phyloP scores from a whole-genome alignment of 2,888 invertebrate genomes.

The Dynastes grantii region DNA sequence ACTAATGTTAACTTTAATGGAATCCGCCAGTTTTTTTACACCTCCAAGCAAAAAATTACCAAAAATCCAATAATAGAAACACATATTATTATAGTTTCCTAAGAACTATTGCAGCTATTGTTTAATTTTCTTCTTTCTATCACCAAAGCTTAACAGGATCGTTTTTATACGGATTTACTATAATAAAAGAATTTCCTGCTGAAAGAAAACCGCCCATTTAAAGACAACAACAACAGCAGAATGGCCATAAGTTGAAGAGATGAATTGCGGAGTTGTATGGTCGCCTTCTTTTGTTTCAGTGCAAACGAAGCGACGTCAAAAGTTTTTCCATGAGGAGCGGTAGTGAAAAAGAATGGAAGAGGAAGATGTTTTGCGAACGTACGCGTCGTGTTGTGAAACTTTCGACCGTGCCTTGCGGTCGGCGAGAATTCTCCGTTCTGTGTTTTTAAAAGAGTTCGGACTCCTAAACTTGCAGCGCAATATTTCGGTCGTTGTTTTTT shows the following conservation, averaged over 20 bases:
- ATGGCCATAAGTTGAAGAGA: neutral
- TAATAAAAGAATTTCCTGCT: neutral
- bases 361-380: slow-evolving; percentile 36
- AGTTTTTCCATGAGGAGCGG: slow-evolving; percentile 11
- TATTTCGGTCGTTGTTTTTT: neutral
- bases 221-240: neutral
- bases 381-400: neutral
- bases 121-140: too few relatives aligned
- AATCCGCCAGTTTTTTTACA: too few relatives aligned
- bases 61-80: too few relatives aligned
- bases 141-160: too few relatives aligned
- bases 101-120: too few relatives aligned
- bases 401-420: neutral
- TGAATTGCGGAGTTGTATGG: slow-evolving; percentile 9
- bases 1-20: too few relatives aligned
- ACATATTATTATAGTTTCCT: too few relatives aligned
- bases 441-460: slow-evolving; percentile 20
- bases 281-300: slow-evolving; percentile 10
- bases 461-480: neutral
- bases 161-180: too few relatives aligned
- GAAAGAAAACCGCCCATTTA: neutral
- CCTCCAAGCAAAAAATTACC: too few relatives aligned
- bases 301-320: slow-evolving; percentile 11
- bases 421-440: slow-evolving; percentile 26
- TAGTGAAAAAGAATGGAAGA: slow-evolving; percentile 17